phyloP scores from a whole-genome alignment of 2,797 vertebrate species.

The Darevskia mixta region DNA sequence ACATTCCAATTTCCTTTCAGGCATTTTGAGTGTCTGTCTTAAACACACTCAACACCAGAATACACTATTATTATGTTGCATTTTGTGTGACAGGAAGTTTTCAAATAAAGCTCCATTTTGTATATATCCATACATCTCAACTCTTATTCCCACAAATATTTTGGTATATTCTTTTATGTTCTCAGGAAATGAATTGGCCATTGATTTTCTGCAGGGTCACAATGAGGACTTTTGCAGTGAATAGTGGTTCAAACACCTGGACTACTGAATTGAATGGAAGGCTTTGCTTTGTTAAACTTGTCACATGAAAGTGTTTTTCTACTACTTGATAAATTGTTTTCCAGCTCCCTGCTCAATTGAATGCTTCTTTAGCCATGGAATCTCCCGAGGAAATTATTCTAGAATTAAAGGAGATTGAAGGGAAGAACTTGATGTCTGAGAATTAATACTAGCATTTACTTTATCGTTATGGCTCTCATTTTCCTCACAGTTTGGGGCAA shows the following conservation, averaged over 20 bases:
- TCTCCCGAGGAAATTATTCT: constrained; percentile 18
- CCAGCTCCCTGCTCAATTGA: constrained; percentile 16
- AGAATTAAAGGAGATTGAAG: constrained; percentile 47
- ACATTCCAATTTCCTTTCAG: not conserved
- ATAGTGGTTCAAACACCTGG: constrained; percentile 1
- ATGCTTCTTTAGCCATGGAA: constrained; percentile 26
- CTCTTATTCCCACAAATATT: not conserved
- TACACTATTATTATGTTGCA: not conserved
- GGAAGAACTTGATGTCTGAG: constrained; percentile 19
- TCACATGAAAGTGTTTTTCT: constrained; percentile 25
- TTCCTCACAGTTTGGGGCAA: not conserved
- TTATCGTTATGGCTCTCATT: constrained; percentile 14
- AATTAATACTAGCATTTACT: constrained; percentile 29
- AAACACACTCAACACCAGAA: not conserved
- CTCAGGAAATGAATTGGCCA: not conserved
- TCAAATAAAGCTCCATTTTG: not conserved
- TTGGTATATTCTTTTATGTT: not conserved
- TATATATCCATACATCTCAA: not conserved
- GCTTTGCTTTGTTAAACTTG: constrained; percentile 23
- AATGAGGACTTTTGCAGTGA: constrained; percentile 3
- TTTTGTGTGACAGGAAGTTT: not conserved
- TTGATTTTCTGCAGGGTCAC: not conserved
- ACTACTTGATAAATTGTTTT: constrained; percentile 26
- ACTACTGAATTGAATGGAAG: constrained; percentile 27
- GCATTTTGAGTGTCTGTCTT: not conserved